phyloP scores from a whole-genome alignment of 2,797 vertebrate species.

The Onychomys arenicola region DNA sequence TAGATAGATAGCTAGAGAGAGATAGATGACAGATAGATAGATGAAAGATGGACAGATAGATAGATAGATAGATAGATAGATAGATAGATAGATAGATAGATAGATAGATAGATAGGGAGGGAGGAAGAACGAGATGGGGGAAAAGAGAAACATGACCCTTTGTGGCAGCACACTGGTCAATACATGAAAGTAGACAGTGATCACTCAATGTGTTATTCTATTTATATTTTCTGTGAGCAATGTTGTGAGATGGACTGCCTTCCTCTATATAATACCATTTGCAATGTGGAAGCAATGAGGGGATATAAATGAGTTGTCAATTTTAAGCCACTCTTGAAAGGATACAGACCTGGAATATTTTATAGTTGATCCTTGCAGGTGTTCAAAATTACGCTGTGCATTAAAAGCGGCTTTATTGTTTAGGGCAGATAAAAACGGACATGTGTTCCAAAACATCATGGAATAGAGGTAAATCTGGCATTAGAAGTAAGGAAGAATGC shows the following conservation, averaged over 20 bases:
- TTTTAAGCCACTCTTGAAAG: background rate
- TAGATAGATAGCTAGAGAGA: background rate
- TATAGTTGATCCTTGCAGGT: background rate
- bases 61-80: background rate
- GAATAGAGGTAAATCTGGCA: background rate
- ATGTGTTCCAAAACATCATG: background rate
- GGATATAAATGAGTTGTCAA: background rate
- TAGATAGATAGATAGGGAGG: no score
- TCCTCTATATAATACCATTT: background rate
- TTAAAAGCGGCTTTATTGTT: background rate
- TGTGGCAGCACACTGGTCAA: rapidly evolving
- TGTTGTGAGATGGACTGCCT: no score
- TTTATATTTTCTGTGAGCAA: background rate
- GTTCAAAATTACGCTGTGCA: background rate
- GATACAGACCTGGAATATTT: background rate
- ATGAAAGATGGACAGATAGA: background rate
- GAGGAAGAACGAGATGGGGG: background rate
- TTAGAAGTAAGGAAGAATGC: background rate
- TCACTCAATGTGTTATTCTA: background rate
- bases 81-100: background rate
- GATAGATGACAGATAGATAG: background rate
- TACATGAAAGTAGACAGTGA: rapidly evolving
- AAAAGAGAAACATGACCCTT: no score
- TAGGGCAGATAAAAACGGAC: background rate
- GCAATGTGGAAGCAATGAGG: background rate